Base-by-base conservation (phyloP, 2,113 vertebrate genomes). In the Bolborhynchus lineola region DNA sequence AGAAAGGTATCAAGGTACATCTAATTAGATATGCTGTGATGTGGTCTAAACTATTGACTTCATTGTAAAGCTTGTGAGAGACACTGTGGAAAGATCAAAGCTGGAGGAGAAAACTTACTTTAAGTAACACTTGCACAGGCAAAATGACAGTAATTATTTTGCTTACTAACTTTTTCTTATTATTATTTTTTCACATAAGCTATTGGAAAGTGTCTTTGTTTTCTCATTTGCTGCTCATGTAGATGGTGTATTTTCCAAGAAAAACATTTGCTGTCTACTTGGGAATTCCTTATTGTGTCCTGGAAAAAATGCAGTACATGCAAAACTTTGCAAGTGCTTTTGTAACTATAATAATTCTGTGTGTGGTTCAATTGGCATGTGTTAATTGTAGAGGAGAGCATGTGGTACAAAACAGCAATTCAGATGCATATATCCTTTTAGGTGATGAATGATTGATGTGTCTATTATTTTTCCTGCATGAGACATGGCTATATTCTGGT, bases 341-440 rank as follows among this genome's bases (percentile, higher is more conserved):
- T 77, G 68, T 80, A 80, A 81, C 41, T 57, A 17, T 23, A 86
- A 42, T 77, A 37, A 86, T 70, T 62, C 26, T 9, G 11, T 74
- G 76, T 0, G 0, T 92, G n/a, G 23, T 53, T 95, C 29, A 2
- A 19, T 82, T 3, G 6, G 49, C 78, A 65, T 0, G 1, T 33
- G 33, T 63, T 92, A 94, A 88, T 93, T 80, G 80, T 41, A 53
- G 80, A 63, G 72, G 37, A 83, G 42, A 24, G 29, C 0, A 0
- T 53, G 41, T 74, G 72, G 59, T 69, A 41, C 44, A 26, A 85
- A 86, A 35, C 68, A 87, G n/a, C 50, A 63, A 1, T 52, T 90
- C 65, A 81, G 13, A 57, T 28, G 63, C 1, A 0, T 64, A 8
- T 50, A 29, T 76, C 60, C 44, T 80, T 92, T 79, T 41, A 57